Evolutionary conservation across 2,113 vertebrate species (phyloP).

Genomic region (Rutilus rutilus): DNA sequence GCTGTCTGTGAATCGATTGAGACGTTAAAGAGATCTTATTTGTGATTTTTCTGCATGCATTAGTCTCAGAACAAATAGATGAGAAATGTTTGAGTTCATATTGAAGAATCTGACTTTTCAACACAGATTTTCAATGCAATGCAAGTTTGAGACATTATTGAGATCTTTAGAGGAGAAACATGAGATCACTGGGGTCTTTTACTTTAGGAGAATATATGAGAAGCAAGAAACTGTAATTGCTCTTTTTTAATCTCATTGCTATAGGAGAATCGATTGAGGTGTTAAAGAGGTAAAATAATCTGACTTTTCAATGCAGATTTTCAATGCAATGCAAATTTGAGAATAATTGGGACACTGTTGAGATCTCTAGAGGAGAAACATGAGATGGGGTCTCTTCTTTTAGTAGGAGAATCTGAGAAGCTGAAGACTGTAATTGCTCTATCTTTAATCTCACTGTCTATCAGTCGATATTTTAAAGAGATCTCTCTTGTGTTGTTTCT

Average conservation of each 20-base stretch:
- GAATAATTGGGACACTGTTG: too few relatives aligned
- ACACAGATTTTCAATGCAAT: neutral
- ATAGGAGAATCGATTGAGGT: too few relatives aligned
- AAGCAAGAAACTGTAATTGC: neutral
- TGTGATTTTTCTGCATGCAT: too few relatives aligned
- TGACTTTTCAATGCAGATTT: neutral
- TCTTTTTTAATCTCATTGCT: too few relatives aligned
- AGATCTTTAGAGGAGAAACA: neutral
- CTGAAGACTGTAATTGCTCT: too few relatives aligned
- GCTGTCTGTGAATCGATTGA: neutral
- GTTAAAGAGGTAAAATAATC: neutral
- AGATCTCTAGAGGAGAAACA: too few relatives aligned
- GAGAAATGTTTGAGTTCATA: neutral
- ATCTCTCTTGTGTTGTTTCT: neutral
- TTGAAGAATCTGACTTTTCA: neutral
- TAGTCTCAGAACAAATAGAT: too few relatives aligned
- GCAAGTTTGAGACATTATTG: neutral
- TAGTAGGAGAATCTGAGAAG: too few relatives aligned
- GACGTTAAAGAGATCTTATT: neutral
- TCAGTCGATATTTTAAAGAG: neutral
- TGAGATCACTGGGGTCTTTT: neutral
- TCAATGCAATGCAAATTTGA: neutral
- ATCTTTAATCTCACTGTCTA: neutral
- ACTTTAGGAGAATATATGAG: neutral
- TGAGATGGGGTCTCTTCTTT: too few relatives aligned